A percentile compares a stretch with the other conserved stretches of the same genome.
Conservation (phyloP, 2,797 vertebrate genomes). For the Bovichtus variegatus region DNA sequence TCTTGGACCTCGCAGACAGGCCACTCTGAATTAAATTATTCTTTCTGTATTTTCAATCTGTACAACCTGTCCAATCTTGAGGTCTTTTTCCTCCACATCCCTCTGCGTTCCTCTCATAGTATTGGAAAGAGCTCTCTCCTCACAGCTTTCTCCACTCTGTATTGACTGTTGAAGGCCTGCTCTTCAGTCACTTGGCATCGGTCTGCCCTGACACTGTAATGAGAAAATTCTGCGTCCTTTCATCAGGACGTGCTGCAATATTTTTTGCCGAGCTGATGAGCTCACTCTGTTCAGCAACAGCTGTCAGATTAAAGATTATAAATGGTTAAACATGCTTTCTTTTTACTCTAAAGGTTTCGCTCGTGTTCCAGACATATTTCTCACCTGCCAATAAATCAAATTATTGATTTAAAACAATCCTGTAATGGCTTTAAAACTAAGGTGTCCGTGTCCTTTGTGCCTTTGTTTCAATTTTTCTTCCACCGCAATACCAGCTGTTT, state of each 20-base stretch:
- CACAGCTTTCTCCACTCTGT: constrained; percentile 29
- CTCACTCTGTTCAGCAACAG: constrained; percentile 33
- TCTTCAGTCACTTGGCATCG: constrained; percentile 59
- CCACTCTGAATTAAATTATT: no score
- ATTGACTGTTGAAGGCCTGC: constrained; percentile 50
- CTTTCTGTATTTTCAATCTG: no score
- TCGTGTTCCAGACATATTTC: constrained; percentile 22
- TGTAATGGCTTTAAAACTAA: constrained; percentile 1
- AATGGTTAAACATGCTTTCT: constrained; percentile 28
- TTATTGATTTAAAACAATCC: constrained; percentile 8
- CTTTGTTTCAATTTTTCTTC: constrained; percentile 13
- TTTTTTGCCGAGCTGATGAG: constrained; percentile 34
- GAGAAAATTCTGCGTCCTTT: constrained; percentile 64
- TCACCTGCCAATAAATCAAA: constrained; percentile 12
- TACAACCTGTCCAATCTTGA: constrained; percentile 36
- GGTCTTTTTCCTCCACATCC: constrained; percentile 33
- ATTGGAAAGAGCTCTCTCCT: constrained; percentile 22
- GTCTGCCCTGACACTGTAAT: constrained; percentile 51
- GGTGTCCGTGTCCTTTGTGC: neutral
- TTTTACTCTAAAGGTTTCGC: constrained; percentile 8
- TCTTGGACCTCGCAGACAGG: constrained; percentile 28
- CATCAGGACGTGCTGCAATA: constrained; percentile 37
- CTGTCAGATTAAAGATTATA: constrained; percentile 45
- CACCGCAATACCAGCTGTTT: constrained; percentile 1
- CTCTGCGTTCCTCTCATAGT: constrained; percentile 23